Base-by-base conservation (phyloP, 1,140 invertebrate species). In the Aethina tumida region DNA sequence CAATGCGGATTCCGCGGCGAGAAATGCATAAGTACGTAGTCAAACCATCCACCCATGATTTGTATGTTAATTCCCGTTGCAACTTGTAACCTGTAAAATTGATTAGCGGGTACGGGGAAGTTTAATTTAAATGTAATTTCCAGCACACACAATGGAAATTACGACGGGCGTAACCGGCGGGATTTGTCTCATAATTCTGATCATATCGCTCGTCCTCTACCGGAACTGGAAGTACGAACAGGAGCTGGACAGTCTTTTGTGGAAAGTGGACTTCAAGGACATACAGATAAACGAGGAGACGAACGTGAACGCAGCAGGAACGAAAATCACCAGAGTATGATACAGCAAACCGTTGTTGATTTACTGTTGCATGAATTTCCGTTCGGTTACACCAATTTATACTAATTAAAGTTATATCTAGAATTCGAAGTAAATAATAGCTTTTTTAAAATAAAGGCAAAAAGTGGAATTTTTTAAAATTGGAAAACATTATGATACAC, bases 201-300 rank as follows among this genome's bases (percentile, higher is more conserved):
- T 89, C 1, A 73, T 84, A 3, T 68, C 73, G 0, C 56, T 87
- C 13, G 69, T 84, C 0, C 58, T 84, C 1, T 89, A 88, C 61
- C 74, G 92, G 33, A 95, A 94, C 57, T 95, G 89, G 86, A 75
- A 78, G 13, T 95, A 96, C 59, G 93, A 97, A 55, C 89, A 94
- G 55, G 92, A 96, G 55, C 65, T 97, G 38, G 92, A 96, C 50
- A 90, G 84, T 26, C 64, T 96, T 12, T 69, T 97, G 1, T 97
- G 93, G 93, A 94, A 95, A 64, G 83, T 97, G 14, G 93, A 97
- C 63, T 92, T 81, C 62, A 80, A 81, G 42, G 92, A 97, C 45
- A 83, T 89, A 31, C 75, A 84, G 56, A 69, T 78, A 36, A 74
- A 71, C 39, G 73, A 77, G 15, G 64, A 66, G 24, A 17, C 42